Percentiles rank a stretch among this genome's conserved stretches.
Evolutionary conservation across 2,888 invertebrate species (phyloP).

Genomic region (Apamea epomidion): DNA sequence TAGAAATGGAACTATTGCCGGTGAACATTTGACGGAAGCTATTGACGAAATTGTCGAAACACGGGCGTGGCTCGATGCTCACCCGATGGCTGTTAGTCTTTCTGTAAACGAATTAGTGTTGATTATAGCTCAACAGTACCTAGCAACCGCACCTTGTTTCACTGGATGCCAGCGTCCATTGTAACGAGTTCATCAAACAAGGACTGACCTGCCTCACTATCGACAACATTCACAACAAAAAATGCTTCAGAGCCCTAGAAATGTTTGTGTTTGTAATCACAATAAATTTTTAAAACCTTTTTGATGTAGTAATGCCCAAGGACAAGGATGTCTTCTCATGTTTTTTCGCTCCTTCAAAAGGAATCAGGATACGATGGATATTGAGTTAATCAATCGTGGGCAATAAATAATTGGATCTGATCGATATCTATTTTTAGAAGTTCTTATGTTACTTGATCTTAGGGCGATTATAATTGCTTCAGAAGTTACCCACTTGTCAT

Average conservation of each 20-base stretch:
- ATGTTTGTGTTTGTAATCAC: neutral
- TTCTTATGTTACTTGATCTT: slow-evolving; percentile 32
- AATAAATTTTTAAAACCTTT: neutral
- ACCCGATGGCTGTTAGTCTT: slow-evolving; percentile 74
- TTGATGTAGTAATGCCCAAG: neutral
- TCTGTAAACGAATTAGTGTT: slow-evolving; percentile 80
- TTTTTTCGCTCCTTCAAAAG: slow-evolving; percentile 8
- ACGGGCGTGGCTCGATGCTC: slow-evolving; percentile 81
- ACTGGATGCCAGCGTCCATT: slow-evolving; percentile 47
- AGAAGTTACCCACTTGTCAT: slow-evolving; percentile 32
- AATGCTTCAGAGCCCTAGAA: slow-evolving; percentile 18
- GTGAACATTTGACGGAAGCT: slow-evolving; percentile 49
- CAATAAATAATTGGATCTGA: slow-evolving; percentile 55
- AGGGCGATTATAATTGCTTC: slow-evolving; percentile 33
- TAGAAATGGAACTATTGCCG: slow-evolving; percentile 35
- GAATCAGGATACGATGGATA: slow-evolving; percentile 27
- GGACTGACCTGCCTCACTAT: slow-evolving; percentile 71
- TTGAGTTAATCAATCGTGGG: slow-evolving; percentile 38
- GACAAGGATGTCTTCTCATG: neutral
- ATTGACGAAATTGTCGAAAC: slow-evolving; percentile 72
- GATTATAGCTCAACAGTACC: slow-evolving; percentile 72
- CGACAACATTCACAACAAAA: slow-evolving; percentile 32
- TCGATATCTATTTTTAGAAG: slow-evolving; percentile 64
- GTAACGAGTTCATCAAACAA: slow-evolving; percentile 51
- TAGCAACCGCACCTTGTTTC: slow-evolving; percentile 71